These are phyloP conservation scores for Encarsia formosa DNA, from an alignment of 2,888 invertebrate genomes.

Conservation along the genomic window DNA sequence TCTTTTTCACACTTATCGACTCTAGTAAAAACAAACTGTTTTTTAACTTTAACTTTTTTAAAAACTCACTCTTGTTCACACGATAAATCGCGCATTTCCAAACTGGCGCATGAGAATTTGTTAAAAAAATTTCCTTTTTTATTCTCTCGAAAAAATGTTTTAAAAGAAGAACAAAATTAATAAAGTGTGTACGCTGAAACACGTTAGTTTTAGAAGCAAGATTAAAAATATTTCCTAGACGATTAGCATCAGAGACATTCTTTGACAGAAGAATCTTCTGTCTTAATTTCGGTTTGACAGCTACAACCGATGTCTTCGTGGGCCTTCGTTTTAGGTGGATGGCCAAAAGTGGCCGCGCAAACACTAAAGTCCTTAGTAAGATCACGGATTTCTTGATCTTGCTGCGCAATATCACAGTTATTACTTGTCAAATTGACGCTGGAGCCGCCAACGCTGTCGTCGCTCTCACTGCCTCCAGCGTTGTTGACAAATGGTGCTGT, in stretches of 20 bases:
- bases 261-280: constrained; percentile 43
- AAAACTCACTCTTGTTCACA: constrained; percentile 24
- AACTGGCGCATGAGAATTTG: constrained; percentile 7
- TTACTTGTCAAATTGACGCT: constrained; percentile 17
- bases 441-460: constrained; percentile 3
- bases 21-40: constrained; percentile 12
- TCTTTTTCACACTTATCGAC: neutral
- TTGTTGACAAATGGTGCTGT: constrained; percentile 43
- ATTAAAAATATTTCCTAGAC: constrained; percentile 1
- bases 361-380: constrained; percentile 46
- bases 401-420: constrained; percentile 32
- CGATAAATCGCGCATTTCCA: neutral
- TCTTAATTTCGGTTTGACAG: constrained; percentile 5
- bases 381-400: constrained; percentile 43
- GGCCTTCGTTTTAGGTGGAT: constrained; percentile 33
- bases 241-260: constrained; percentile 43
- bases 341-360: constrained; percentile 44
- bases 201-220: constrained; percentile 12
- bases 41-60: constrained; percentile 6
- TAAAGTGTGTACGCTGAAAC: neutral
- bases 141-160: neutral
- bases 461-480: constrained; percentile 40
- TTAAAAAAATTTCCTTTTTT: neutral
- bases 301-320: constrained; percentile 17
- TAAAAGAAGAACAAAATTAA: constrained; percentile 6